phyloP scores from a whole-genome alignment of 2,113 vertebrate species.

The Thalassarche chlororhynchos region DNA sequence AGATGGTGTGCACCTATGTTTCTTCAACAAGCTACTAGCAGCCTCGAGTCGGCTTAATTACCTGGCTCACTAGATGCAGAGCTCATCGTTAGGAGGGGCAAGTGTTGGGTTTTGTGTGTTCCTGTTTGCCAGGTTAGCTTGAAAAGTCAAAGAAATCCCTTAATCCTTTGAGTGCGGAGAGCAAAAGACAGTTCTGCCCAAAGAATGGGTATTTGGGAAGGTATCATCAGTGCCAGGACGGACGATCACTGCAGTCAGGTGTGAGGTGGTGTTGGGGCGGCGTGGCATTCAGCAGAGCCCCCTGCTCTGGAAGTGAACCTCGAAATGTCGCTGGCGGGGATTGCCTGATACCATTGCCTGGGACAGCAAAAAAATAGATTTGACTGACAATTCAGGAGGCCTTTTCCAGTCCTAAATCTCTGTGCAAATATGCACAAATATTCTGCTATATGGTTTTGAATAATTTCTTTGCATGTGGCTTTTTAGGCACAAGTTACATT shows the following conservation, averaged over 20 bases:
- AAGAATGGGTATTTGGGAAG: not conserved
- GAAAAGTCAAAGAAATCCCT: conserved; percentile 21
- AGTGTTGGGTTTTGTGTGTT: not conserved
- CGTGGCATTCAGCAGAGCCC: not conserved
- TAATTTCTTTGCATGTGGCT: not conserved
- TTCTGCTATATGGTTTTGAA: not conserved
- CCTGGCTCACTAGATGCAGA: not conserved
- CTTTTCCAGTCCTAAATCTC: not conserved
- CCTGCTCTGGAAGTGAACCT: not conserved
- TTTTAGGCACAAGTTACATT: conserved; percentile 25
- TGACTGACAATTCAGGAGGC: not conserved
- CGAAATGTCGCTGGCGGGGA: rapidly evolving
- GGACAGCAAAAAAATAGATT: not conserved
- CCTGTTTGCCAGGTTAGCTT: not conserved
- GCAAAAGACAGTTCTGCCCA: not conserved
- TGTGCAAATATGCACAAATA: not conserved
- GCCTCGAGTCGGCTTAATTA: not conserved
- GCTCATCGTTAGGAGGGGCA: not conserved
- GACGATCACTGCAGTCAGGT: not conserved
- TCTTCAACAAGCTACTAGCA: not conserved
- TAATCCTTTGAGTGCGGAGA: not conserved
- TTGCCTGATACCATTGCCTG: not conserved
- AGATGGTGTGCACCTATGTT: conserved; percentile 23
- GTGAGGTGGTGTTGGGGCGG: not conserved
- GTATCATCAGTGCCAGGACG: not conserved